phyloP scores from a whole-genome alignment of 2,113 vertebrate species.

The Sturnus vulgaris region DNA sequence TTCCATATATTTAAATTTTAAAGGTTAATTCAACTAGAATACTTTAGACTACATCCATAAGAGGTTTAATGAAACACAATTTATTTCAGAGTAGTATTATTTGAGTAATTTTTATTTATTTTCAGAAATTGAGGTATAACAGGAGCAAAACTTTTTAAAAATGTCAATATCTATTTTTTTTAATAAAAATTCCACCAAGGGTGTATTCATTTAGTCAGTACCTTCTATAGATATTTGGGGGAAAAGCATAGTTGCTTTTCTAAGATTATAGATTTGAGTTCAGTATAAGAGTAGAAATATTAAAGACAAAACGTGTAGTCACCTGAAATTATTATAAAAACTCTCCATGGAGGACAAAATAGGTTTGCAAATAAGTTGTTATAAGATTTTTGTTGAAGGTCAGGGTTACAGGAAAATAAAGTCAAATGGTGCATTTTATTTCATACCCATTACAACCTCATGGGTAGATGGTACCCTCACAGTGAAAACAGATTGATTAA shows the following conservation, averaged over 20 bases:
- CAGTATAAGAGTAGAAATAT: background rate
- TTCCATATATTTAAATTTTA: background rate
- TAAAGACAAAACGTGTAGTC: background rate
- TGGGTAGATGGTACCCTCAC: background rate
- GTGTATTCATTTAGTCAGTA: background rate
- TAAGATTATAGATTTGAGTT: background rate
- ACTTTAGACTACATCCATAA: background rate
- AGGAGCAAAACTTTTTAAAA: background rate
- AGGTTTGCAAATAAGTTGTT: background rate
- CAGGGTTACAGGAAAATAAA: conserved; percentile 65
- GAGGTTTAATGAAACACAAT: background rate
- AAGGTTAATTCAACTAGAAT: background rate
- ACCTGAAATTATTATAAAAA: background rate
- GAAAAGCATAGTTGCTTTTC: background rate
- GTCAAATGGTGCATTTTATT: conserved; percentile 58
- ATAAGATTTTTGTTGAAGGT: background rate
- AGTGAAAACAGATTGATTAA: background rate
- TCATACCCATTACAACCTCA: background rate
- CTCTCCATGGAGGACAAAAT: background rate
- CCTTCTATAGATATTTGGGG: background rate
- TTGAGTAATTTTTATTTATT: background rate
- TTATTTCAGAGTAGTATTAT: background rate
- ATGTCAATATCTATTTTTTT: background rate
- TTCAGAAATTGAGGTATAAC: background rate
- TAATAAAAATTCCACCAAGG: background rate